Evolutionary conservation across 2,888 invertebrate genomes (phyloP).

Genomic region (Bugulina stolonifera): DNA sequence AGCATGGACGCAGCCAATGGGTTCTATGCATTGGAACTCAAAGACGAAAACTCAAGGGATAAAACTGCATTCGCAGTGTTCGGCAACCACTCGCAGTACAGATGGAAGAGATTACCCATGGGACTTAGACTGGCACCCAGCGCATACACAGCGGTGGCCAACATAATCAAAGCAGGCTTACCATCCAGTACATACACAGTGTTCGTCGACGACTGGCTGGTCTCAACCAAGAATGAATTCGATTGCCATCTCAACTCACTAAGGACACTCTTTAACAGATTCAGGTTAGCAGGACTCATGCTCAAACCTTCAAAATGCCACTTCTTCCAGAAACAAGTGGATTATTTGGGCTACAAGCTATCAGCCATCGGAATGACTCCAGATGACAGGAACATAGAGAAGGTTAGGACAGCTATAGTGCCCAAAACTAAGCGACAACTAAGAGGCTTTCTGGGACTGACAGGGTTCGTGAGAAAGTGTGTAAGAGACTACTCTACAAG

Average conservation of each 20-base stretch:
- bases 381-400: neutral
- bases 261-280: constrained; percentile 1
- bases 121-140: constrained; percentile 17
- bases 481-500: neutral
- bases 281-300: constrained; percentile 2
- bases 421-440: constrained; percentile 11
- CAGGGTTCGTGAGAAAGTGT: neutral
- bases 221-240: no score
- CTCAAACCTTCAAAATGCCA: constrained; percentile 24
- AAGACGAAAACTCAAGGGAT: constrained; percentile 20
- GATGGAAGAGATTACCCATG: constrained; percentile 22
- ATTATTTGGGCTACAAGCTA: constrained; percentile 19
- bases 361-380: constrained; percentile 7
- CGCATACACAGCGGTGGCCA: constrained; percentile 13
- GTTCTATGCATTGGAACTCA: neutral
- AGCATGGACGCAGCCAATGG: neutral
- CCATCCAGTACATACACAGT: neutral
- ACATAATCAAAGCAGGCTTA: neutral
- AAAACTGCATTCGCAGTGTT: constrained; percentile 25
- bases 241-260: constrained; percentile 8
- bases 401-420: neutral
- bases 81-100: neutral
- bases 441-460: neutral
- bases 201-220: constrained; percentile 15
- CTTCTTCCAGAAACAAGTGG: constrained; percentile 23